Evolutionary conservation across 2,888 invertebrate species (phyloP), one percentile per base, ranked within the genome.

Genomic region (Thyatira batis): DNA sequence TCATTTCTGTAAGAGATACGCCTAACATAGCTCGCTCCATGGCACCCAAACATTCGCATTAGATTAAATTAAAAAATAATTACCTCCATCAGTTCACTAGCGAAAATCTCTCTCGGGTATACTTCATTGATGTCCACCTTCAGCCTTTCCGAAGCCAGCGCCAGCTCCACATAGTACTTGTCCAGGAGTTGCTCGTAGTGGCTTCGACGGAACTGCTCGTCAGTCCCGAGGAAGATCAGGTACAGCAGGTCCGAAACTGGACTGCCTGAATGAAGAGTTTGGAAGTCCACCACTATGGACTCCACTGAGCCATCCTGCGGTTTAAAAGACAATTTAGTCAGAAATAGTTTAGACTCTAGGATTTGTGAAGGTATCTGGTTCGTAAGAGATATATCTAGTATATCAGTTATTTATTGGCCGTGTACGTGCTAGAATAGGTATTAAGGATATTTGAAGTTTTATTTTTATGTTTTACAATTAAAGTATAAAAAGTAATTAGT

Each of bases 191-290:
- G 55, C 10, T 74, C 52, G 52, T 76, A 72, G 60, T 84, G 55
- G 8, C 70, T 28, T 0, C 25, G 54, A 1, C 85, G 66, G 77
- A 86, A 85, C 55, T 73, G 55, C 55, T 67, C 69, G 65, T 85
- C 84, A 0, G 85, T 71, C 46, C 80, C 80, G 44, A 69, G 58
- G 57, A 79, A 75, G 51, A 80, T 64, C 53, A 85, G 72, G 70
- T 80, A 83, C 3, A 84, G 28, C 11, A 86, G 69, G 63, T 86
- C 86, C 0, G 56, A 51, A 2, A 63, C 65, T 0, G 76, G 76
- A 21, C 73, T 65, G 1, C 82, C 82, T 0, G 71, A 25, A 58
- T 75, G 77, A 0, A 84, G 50, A 0, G 80, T 79, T 53, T 86
- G 85, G 56, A 73, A 82, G 60, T 85, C 85, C 21, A 84, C 63